Base-by-base conservation (phyloP, 35 echinoderm and acorn worm species). In the Ptychodera flava region DNA sequence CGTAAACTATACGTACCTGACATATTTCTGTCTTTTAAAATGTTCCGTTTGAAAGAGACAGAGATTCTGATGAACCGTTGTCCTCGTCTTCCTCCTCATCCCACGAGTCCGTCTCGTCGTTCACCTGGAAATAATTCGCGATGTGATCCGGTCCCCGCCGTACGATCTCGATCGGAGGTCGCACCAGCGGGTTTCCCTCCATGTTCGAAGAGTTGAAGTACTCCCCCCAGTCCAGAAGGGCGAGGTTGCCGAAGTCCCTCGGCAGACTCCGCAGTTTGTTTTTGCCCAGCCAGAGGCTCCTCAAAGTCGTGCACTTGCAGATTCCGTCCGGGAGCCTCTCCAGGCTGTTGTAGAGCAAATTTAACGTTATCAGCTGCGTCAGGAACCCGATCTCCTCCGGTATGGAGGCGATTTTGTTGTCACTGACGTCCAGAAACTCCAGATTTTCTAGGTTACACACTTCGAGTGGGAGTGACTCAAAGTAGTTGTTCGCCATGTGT, bases 401-500 rank as follows among this genome's bases (percentile, higher is more conserved):
- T 15, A 99, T 78, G 0, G 31, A 16, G 0, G 82, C 33, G 37
- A 99, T 90, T 76, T 94, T 94, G 77, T 99, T 99, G 78, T 99
- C 96, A 31, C 87, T 90, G 6, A 79, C 85, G 53, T 99, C 96
- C 1, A 99, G 83, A 33, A 99, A 99, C 37, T 90, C 77, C 0
- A 99, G 90, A 29, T 92, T 90, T 31, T 88, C 86, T 85, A 99
- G 79, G 0, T 81, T 91, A 77, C 87, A 94, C 28, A 99, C 86
- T 36, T 85, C 77, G 14, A 45, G 37, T 35, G 96, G 93, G 16
- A 99, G 90, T 27, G 86, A 82, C 27, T 92, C 88, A 31, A 94
- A 90, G 79, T 86, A 92, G 81, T 99, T 99, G 45, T 99, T 99
- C 14, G 96, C 96, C 27, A 99, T 77, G 81, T 99, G 96, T 30